Conservation (phyloP, 2,113 vertebrate genomes). For the Recurvirostra avosetta region DNA sequence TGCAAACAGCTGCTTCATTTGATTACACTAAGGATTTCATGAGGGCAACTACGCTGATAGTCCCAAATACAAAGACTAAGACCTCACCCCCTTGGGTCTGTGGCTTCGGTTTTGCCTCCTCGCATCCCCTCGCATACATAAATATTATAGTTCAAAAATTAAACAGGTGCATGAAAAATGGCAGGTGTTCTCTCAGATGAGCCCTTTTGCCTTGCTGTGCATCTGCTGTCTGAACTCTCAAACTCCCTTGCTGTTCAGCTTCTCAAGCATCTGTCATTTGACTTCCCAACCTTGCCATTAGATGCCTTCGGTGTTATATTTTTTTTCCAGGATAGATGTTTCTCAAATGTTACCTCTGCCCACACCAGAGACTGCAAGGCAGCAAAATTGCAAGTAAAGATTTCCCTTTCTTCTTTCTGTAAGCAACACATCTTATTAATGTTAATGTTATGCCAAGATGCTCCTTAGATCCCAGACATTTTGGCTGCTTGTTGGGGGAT, state of each 20-base stretch:
- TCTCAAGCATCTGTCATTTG: constrained; percentile 61
- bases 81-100: neutral
- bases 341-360: constrained; percentile 36
- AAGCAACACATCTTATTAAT: neutral
- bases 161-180: constrained; percentile 59
- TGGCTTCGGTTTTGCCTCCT: neutral
- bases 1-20: constrained; percentile 54
- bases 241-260: constrained; percentile 34
- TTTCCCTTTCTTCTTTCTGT: neutral
- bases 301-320: neutral
- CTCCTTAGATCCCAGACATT: neutral
- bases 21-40: constrained; percentile 26
- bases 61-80: neutral
- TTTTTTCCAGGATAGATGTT: neutral
- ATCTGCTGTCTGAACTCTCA: constrained; percentile 46
- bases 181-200: constrained; percentile 58
- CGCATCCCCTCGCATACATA: neutral
- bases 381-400: neutral
- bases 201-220: neutral
- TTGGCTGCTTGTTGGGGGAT: neutral
- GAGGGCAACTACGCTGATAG: neutral
- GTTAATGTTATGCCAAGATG: neutral
- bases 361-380: neutral
- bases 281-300: constrained; percentile 49
- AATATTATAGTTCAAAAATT: constrained; percentile 43